Base-by-base conservation (phyloP, 2,113 vertebrate genomes). In the Sprattus sprattus region DNA sequence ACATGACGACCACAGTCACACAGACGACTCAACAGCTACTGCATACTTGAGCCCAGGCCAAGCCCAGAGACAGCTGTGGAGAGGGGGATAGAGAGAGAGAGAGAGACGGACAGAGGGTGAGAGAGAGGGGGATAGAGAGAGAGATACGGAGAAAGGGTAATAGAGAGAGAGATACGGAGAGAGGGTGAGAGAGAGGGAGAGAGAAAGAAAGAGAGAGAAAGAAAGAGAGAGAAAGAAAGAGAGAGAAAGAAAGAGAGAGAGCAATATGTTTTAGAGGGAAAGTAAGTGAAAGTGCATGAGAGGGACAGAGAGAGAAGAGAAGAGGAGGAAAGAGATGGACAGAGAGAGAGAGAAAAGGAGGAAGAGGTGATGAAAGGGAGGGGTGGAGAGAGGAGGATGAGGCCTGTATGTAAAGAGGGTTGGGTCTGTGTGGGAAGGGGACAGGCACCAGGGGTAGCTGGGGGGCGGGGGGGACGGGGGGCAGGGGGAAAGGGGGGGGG, bases 1-100 rank as follows among this genome's bases (percentile, higher is more conserved):
- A 16, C 52, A 54, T 18, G 8, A 81, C 80, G 22, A 22, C 25
- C 28, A 64, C 57, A 64, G 0, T n/a, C 57, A 64, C 22, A 64
- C 57, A 64, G 7, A 64, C 57, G n/a, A 20, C n/a, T 22, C 6
- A 8, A n/a, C 28, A 81, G 75, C 64, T 82, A 81, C 45, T 11
- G 20, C 54, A 87, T 80, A 84, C 87, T 84, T 49, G 80, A 83
- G 67, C 18, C 22, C 71, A 82, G 45, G 57, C 81, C 81, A 71
- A n/a, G 54, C 9, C 44, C 46, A 64, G 45, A 60, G 81, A 82
- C 82, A 85, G 75, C 81, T 83, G 16, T 45, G 47, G 39, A 78
- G n/a, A 83, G 80, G 44, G 54, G 84, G 46, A 47, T 13, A 44
- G 50, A 67, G 57, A 84, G 67, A 47, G 81, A 52, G n/a, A 49